phyloP scores from a whole-genome alignment of 2,797 vertebrate genomes.

The Gouania willdenowi region DNA sequence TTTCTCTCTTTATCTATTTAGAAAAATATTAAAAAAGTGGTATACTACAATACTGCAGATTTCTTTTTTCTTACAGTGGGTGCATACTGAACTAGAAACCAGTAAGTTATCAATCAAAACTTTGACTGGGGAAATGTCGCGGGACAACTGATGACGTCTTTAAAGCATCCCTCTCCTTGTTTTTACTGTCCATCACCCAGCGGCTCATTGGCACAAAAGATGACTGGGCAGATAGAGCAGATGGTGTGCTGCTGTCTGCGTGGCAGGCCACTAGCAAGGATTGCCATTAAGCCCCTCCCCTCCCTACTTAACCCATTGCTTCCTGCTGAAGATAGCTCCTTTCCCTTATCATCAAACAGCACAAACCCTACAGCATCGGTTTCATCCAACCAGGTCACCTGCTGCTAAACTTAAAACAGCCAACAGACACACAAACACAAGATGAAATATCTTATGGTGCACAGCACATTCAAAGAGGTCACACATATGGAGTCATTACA shows the following conservation, averaged over 20 bases:
- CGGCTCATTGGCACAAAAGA: conserved; percentile 58
- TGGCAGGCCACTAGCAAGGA: conserved; percentile 69
- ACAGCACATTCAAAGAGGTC: conserved; percentile 60
- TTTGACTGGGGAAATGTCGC: conserved; percentile 17
- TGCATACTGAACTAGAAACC: too few relatives aligned
- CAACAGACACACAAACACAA: conserved; percentile 25
- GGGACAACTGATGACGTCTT: conserved; percentile 2
- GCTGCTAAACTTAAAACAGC: conserved; percentile 50
- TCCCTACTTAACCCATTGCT: conserved; percentile 10
- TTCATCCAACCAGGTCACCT: conserved; percentile 64
- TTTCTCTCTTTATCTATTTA: too few relatives aligned
- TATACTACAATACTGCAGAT: too few relatives aligned
- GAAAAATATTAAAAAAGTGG: too few relatives aligned
- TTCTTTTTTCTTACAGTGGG: too few relatives aligned
- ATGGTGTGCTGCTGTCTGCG: conserved; percentile 70
- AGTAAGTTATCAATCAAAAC: conserved; percentile 59
- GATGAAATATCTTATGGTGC: conserved; percentile 55
- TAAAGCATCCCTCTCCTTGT: conserved; percentile 23
- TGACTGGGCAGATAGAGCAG: conserved; percentile 66
- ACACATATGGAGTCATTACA: conserved; percentile 72
- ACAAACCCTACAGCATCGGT: conserved; percentile 46
- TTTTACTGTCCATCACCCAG: conserved; percentile 54
- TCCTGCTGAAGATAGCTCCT: conserved; percentile 19
- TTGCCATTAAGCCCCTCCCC: conserved; percentile 48
- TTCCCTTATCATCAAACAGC: conserved; percentile 27